phyloP scores from a whole-genome alignment of 2,797 vertebrate species.

The Xenops minutus region DNA sequence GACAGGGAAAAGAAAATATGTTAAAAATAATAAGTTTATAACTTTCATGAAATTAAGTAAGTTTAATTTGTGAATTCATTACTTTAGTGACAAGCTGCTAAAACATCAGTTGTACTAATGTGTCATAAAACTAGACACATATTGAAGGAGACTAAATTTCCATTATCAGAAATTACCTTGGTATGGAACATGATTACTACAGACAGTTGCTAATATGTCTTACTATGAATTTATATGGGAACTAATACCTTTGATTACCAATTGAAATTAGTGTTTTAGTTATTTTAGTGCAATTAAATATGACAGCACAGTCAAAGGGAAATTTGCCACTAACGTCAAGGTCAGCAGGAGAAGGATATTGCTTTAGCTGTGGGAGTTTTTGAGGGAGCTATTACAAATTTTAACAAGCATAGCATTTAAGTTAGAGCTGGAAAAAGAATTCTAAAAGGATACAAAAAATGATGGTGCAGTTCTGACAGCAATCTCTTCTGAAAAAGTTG shows the following conservation, averaged over 20 bases:
- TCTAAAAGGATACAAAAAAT: neutral
- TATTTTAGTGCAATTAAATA: neutral
- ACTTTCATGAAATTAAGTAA: neutral
- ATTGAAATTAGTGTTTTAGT: constrained; percentile 13
- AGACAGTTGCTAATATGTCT: constrained; percentile 57
- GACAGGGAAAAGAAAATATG: neutral
- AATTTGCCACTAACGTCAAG: neutral
- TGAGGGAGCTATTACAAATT: neutral
- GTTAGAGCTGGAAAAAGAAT: neutral
- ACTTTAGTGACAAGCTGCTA: constrained; percentile 51
- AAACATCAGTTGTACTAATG: constrained; percentile 56
- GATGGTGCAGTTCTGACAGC: neutral
- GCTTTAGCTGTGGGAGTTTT: neutral
- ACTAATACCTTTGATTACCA: constrained; percentile 49
- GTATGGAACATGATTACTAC: constrained; percentile 54
- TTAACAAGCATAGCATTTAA: neutral
- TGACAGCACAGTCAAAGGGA: neutral
- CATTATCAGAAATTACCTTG: constrained; percentile 57
- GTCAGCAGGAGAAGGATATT: neutral
- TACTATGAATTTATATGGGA: constrained; percentile 41
- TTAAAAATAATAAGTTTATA: constrained; percentile 57
- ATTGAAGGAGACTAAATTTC: constrained; percentile 69
- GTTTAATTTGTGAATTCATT: constrained; percentile 69
- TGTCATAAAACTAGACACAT: constrained; percentile 63
- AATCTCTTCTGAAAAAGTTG: neutral